Base-by-base conservation (phyloP, 2,797 vertebrate genomes). In the Leptodactylus fallax region DNA sequence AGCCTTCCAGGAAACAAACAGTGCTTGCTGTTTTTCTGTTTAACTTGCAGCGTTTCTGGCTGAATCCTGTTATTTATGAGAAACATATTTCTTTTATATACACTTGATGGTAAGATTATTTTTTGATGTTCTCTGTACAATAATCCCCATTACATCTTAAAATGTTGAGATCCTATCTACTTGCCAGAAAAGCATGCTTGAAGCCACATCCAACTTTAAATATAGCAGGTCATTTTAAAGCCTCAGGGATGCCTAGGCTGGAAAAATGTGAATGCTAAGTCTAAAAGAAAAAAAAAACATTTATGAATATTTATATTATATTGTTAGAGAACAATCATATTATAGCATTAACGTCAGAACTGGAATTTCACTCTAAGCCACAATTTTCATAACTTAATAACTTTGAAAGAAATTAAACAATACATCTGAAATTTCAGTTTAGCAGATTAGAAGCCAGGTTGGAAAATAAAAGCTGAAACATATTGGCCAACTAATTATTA, bases 1-100 rank as follows among this genome's bases (percentile, higher is more conserved):
- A 78, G 84, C 71, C 84, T 86, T 85, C n/a, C 60, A 56, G 58
- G 61, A 83, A 85, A 77, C 47, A 85, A 83, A 89, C 79, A 71
- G 49, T 55, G 17, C 83, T 83, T 74, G 56, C 65, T 82, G 83
- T 51, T 83, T 87, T 83, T 49, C 69, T 60, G 21, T 84, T 72
- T 74, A 61, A 56, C 55, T 47, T 84, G 55, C n/a, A 76, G 67
- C 47, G 19, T 74, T 76, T 83, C 51, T 72, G 67, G 51, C 81
- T 72, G 51, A n/a, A 72, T 55, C 21, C 51, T 72, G 53, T 72
- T 83, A 83, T 83, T 72, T 83, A 56, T 83, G 23, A 83, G 51
- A 72, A 71, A 36, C 25, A 58, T 72, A 74, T 74, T 74, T 84
- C 23, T 76, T 67, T 74, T 76, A 84, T 56, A 61, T 7, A 58